Evolutionary conservation across 1,140 invertebrate genomes (phyloP).

Genomic region (Paramacrobiotus metropolitanus): DNA sequence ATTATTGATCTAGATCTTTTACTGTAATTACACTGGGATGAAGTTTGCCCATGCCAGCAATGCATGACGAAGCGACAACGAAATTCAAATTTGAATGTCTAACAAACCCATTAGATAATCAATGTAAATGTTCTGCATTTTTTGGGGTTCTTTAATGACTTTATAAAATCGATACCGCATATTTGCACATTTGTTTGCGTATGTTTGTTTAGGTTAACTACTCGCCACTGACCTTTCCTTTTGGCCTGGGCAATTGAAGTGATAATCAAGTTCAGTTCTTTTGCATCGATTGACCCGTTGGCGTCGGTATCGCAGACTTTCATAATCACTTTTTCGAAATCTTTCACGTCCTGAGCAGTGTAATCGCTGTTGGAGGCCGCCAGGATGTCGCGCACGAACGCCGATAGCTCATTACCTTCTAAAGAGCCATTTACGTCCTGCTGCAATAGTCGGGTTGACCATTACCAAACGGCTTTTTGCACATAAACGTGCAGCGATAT

Average conservation of each 20-base stretch:
- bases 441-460: neutral
- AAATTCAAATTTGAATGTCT: too few species aligned
- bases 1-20: too few species aligned
- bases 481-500: neutral
- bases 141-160: too few species aligned
- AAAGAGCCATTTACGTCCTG: neutral
- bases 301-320: neutral
- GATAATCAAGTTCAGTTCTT: neutral
- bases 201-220: too few species aligned
- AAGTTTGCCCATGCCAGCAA: too few species aligned
- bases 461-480: neutral
- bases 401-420: neutral
- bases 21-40: too few species aligned
- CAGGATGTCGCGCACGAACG: constrained; percentile 1
- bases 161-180: too few species aligned
- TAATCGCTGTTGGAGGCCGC: neutral
- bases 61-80: too few species aligned
- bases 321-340: neutral
- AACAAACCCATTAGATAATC: too few species aligned
- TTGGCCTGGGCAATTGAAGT: neutral
- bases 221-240: constrained; percentile 2
- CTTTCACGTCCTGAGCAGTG: neutral
- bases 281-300: neutral
- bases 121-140: too few species aligned
- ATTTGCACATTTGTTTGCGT: too few species aligned